Conservation (phyloP, 2,113 vertebrate genomes). For the Ictalurus furcatus region DNA sequence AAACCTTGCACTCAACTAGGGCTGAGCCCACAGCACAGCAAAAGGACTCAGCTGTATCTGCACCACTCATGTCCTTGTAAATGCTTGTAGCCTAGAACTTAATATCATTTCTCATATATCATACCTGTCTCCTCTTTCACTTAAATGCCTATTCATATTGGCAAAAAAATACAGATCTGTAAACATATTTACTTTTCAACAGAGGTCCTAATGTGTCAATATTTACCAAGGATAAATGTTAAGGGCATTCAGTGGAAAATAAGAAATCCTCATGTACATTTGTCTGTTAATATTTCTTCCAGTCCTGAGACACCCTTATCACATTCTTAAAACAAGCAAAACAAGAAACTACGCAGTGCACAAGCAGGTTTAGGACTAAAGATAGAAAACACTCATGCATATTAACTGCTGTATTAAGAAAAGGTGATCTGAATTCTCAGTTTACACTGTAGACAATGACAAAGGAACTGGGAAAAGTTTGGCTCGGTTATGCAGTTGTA, state of each 20-base stretch:
- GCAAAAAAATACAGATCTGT: neutral
- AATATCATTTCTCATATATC: neutral
- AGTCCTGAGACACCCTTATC: neutral
- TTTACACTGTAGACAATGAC: neutral
- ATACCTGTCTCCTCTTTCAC: neutral
- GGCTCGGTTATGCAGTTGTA: neutral
- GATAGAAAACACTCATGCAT: neutral
- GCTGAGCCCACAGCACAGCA: neutral
- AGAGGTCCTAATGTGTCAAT: neutral
- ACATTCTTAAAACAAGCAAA: neutral
- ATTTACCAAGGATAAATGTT: neutral
- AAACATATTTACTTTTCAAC: neutral
- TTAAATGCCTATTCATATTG: neutral
- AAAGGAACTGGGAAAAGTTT: conserved; percentile 3
- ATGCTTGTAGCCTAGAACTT: neutral
- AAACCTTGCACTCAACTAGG: neutral
- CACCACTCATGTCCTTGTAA: neutral
- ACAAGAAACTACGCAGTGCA: conserved; percentile 4
- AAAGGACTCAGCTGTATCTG: neutral
- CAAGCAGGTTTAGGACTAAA: neutral
- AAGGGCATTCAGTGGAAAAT: neutral
- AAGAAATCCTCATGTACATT: neutral
- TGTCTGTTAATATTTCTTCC: neutral
- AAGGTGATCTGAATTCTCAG: neutral
- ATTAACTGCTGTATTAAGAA: neutral